These are phyloP conservation scores for Urocyon cinereoargenteus DNA, from an alignment of 2,797 vertebrate species.

Conservation along the genomic window DNA sequence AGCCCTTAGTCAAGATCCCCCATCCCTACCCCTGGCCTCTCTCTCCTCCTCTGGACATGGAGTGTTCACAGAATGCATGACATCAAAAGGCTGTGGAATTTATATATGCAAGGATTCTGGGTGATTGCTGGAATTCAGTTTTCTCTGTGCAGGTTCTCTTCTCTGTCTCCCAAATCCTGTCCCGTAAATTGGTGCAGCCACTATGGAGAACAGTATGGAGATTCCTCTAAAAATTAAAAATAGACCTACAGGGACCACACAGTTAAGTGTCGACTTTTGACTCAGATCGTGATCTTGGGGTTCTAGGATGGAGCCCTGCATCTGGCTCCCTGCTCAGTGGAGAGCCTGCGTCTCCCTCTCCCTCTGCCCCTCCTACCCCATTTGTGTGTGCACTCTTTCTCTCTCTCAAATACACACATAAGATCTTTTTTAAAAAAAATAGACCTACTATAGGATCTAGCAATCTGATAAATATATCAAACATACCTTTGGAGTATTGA, in stretches of 20 bases:
- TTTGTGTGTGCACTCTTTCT: accelerated
- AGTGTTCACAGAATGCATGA: not conserved
- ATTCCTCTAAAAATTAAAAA: not conserved
- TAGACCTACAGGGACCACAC: not conserved
- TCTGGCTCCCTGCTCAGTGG: not conserved
- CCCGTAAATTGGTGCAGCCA: not conserved
- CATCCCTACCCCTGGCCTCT: no score
- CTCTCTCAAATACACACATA: not conserved
- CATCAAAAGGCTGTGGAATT: not conserved
- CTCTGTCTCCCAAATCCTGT: not conserved
- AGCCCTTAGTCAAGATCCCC: not conserved
- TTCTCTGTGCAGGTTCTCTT: not conserved
- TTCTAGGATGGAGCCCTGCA: not conserved
- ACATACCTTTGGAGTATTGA: no score
- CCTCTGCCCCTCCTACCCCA: not conserved
- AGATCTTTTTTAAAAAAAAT: not conserved
- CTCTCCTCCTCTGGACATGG: not conserved
- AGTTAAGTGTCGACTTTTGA: not conserved
- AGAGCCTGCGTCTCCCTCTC: not conserved
- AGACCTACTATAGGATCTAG: not conserved
- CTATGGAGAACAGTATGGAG: not conserved
- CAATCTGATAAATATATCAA: not conserved
- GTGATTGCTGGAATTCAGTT: not conserved
- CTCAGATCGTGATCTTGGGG: not conserved
- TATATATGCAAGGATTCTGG: not conserved